Evolutionary conservation across 2,888 invertebrate genomes (phyloP), one percentile per base, ranked within the genome.

Genomic region (Polyploca ridens): DNA sequence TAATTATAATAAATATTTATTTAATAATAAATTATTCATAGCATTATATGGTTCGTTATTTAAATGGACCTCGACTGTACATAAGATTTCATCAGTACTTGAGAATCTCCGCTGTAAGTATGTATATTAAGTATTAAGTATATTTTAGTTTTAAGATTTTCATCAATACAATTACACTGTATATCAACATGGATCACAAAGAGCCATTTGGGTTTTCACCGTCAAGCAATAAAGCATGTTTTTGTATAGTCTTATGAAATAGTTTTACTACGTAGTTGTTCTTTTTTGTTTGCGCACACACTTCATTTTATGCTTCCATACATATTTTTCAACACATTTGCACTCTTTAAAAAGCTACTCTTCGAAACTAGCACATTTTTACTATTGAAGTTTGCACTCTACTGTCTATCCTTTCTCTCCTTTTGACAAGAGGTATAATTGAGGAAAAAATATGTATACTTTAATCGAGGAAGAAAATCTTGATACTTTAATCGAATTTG

Each of bases 61-160:
- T n/a, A n/a, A n/a, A n/a, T n/a, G n/a, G n/a, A n/a, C n/a, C n/a
- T n/a, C n/a, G n/a, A n/a, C n/a, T n/a, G n/a, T n/a, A n/a, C 64
- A 69, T 38, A 27, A 27, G 27, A 27, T 38, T 41, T 13, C 41
- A 7, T 4, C 0, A 13, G 41, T 41, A 13, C 41, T 13, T 13
- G 41, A 41, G 41, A 41, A 4, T 63, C 33, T 49, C 33, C 35
- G 41, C 46, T 69, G 33, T 19, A 46, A 65, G 72, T 65, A 69
- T 74, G 64, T 66, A 65, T 72, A 66, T 75, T 63, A 33, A n/a
- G 2, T 63, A 3, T 6, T 44, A 44, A 46, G 46, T 6, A 46
- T 44, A 5, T 10, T 10, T 38, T 38, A 38, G 0, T 38, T 38
- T 38, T 38, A 10, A 38, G 8, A 38, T 38, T 38, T 10, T 38